These are phyloP conservation scores for Pteruthius melanotis DNA, from an alignment of 2,113 vertebrate genomes.

Conservation along the genomic window DNA sequence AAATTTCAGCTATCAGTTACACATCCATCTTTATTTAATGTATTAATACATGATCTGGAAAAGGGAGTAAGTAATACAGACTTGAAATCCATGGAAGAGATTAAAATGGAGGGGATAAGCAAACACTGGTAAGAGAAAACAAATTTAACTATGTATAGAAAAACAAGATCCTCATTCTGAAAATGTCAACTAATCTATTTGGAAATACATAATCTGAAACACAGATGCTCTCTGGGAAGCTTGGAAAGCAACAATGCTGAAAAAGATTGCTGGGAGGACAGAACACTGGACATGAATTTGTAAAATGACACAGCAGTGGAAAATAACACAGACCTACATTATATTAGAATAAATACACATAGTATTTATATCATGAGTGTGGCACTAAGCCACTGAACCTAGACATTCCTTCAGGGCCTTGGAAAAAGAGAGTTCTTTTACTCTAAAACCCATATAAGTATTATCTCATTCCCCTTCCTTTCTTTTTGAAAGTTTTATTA, in stretches of 20 bases:
- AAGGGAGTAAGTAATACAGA: background rate
- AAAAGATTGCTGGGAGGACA: background rate
- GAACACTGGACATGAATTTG: background rate
- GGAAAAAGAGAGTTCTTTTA: background rate
- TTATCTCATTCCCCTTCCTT: background rate
- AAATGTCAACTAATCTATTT: background rate
- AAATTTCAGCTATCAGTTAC: background rate
- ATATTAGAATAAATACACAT: background rate
- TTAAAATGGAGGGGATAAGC: background rate
- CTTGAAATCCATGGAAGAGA: background rate
- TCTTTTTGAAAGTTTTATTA: background rate
- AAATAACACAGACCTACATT: background rate
- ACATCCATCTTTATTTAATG: slow-evolving; percentile 12
- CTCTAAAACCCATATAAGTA: background rate
- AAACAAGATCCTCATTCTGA: background rate
- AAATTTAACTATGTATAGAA: background rate
- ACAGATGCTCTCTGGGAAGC: slow-evolving; percentile 6
- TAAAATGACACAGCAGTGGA: background rate
- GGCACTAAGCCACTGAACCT: background rate
- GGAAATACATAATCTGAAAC: slow-evolving; percentile 17
- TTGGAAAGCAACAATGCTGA: background rate
- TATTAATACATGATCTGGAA: background rate
- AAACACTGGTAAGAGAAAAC: background rate
- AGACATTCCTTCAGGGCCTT: background rate
- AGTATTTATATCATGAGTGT: background rate